Conservation (phyloP, 1,140 invertebrate species). For the Bombus superbus region DNA sequence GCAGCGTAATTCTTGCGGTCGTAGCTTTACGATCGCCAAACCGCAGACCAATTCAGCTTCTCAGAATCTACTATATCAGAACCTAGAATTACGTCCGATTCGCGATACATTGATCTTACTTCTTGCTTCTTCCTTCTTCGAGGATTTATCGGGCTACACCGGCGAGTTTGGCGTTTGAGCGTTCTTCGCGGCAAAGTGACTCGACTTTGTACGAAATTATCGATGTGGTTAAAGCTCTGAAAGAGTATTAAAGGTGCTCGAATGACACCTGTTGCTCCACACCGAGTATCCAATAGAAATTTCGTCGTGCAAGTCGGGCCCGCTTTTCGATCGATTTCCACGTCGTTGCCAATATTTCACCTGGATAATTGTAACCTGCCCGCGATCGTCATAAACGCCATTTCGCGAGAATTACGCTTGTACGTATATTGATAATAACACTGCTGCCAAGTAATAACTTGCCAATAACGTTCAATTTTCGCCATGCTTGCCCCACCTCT, state of each 20-base stretch:
- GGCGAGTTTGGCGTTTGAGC: not conserved
- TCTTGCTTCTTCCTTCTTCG: no score
- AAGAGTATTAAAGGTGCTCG: conserved; percentile 8
- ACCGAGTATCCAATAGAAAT: not conserved
- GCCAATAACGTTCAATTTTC: not conserved
- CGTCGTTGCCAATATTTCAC: not conserved
- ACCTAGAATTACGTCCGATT: no score
- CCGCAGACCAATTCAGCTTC: no score
- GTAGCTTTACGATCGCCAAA: not conserved
- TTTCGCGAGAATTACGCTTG: not conserved
- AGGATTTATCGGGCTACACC: no score
- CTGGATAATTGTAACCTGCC: conserved; percentile 6
- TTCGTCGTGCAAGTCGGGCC: not conserved
- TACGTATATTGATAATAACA: not conserved
- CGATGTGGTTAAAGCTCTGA: not conserved
- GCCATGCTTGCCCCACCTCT: fast-evolving
- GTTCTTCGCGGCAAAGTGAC: no score
- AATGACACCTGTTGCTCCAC: conserved; percentile 50
- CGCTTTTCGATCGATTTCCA: not conserved
- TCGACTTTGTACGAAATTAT: not conserved
- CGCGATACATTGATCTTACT: no score
- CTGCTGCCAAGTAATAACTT: not conserved
- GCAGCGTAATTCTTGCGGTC: no score
- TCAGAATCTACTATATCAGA: no score
- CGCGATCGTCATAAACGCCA: not conserved